phyloP scores from a whole-genome alignment of 2,888 invertebrate species.

The Chymomyza fuscimana region DNA sequence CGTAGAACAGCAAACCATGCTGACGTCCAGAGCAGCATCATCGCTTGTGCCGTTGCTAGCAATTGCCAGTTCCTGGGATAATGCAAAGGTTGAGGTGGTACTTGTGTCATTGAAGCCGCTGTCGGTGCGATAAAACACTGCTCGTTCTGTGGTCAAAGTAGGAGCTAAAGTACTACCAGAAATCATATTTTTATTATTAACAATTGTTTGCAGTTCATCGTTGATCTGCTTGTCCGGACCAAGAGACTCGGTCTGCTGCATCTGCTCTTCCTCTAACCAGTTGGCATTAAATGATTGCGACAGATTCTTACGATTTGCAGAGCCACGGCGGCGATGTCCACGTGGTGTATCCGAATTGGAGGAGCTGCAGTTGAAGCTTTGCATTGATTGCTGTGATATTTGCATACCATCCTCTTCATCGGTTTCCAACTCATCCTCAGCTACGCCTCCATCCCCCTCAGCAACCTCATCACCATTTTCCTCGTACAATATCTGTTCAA shows the following conservation, averaged over 20 bases:
- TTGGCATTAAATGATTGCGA: slow-evolving; percentile 78
- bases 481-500: not conserved
- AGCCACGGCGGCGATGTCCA: slow-evolving; percentile 70
- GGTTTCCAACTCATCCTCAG: slow-evolving; percentile 41
- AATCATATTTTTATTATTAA: not conserved
- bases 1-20: slow-evolving; percentile 67
- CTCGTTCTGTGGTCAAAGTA: slow-evolving; percentile 12
- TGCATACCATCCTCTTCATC: slow-evolving; percentile 71
- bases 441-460: slow-evolving; percentile 59
- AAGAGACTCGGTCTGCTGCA: slow-evolving; percentile 14
- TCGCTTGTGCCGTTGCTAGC: slow-evolving; percentile 15
- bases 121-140: slow-evolving; percentile 72
- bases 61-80: slow-evolving; percentile 47
- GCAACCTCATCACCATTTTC: slow-evolving; percentile 15
- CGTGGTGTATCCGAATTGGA: slow-evolving; percentile 76
- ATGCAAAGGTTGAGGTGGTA: slow-evolving; percentile 51
- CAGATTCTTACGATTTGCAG: slow-evolving; percentile 78
- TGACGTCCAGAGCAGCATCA: slow-evolving; percentile 42
- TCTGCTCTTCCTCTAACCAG: slow-evolving; percentile 54
- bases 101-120: slow-evolving; percentile 79
- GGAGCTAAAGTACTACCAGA: not conserved
- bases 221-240: not conserved
- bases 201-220: not conserved
- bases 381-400: slow-evolving; percentile 66
- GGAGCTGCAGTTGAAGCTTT: slow-evolving; percentile 68